Percentiles rank a stretch among this genome's conserved stretches.
phyloP scores from a whole-genome alignment of 2,888 invertebrate species.

The Stenotaenia linearis region DNA sequence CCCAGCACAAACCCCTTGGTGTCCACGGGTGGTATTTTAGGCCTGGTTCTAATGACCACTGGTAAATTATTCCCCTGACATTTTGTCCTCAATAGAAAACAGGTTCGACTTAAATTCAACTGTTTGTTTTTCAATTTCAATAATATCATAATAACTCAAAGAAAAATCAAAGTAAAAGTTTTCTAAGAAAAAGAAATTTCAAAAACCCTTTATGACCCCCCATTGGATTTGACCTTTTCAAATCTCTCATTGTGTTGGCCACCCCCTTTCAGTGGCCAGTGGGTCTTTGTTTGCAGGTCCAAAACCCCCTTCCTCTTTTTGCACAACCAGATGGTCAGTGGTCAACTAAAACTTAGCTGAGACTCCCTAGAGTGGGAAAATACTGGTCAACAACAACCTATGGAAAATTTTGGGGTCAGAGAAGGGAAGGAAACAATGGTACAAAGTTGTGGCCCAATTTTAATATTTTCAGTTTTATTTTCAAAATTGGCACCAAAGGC shows the following conservation, averaged over 20 bases:
- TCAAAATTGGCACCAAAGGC: too few relatives aligned
- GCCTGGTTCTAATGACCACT: neutral
- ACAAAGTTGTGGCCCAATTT: neutral
- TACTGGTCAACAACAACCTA: neutral
- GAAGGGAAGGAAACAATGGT: neutral
- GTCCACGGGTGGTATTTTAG: slow-evolving; percentile 2
- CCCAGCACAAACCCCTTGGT: neutral
- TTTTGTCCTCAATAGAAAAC: neutral
- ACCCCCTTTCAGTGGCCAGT: neutral
- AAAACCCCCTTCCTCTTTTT: neutral
- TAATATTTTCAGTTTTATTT: too few relatives aligned
- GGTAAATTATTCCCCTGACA: neutral
- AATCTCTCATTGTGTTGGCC: neutral
- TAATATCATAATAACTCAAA: too few relatives aligned
- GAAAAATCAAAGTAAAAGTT: too few relatives aligned
- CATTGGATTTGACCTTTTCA: neutral
- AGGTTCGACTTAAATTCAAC: neutral
- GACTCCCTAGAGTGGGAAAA: neutral
- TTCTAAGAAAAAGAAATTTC: too few relatives aligned
- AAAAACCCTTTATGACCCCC: neutral
- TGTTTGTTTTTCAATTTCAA: neutral
- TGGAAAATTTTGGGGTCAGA: neutral
- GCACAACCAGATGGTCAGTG: slow-evolving; percentile 4
- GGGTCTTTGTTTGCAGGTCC: neutral
- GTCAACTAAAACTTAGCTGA: neutral